These are phyloP conservation scores for Drosophila peninsularis DNA, from an alignment of 2,888 invertebrate species.

Conservation along the genomic window DNA sequence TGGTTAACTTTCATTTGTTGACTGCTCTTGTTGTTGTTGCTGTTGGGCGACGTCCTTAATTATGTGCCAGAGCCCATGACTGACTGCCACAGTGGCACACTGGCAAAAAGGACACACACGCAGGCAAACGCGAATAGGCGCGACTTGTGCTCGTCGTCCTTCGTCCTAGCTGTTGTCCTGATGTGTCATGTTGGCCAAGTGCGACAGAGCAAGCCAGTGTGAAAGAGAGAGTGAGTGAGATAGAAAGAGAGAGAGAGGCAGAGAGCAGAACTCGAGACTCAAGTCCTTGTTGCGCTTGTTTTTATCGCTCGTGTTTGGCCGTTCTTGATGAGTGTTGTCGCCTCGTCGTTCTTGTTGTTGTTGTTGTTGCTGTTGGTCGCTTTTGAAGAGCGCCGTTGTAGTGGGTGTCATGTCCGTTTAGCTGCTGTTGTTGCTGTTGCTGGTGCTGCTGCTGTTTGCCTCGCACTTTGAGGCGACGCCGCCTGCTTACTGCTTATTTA, in stretches of 20 bases:
- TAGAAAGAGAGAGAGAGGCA: slow-evolving; percentile 9
- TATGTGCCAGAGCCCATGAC: slow-evolving; percentile 78
- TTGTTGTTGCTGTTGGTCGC: slow-evolving; percentile 51
- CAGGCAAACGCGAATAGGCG: slow-evolving; percentile 49
- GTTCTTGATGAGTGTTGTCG: slow-evolving; percentile 75
- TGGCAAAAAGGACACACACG: slow-evolving; percentile 54
- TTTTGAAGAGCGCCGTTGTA: slow-evolving; percentile 70
- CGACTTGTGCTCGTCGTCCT: slow-evolving; percentile 41
- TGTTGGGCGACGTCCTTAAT: slow-evolving; percentile 70
- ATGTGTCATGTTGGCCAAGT: slow-evolving; percentile 63
- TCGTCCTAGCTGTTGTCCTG: slow-evolving; percentile 38
- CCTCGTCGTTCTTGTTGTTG: slow-evolving; percentile 54
- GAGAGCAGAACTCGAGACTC: slow-evolving; percentile 62
- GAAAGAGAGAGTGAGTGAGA: slow-evolving; percentile 32
- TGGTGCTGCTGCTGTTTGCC: slow-evolving; percentile 41
- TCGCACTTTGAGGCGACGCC: slow-evolving; percentile 70
- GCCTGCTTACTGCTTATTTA: slow-evolving; percentile 77
- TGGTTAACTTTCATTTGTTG: slow-evolving; percentile 46
- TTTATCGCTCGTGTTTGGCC: slow-evolving; percentile 76
- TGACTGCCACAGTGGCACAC: slow-evolving; percentile 73
- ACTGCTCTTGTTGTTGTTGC: slow-evolving; percentile 36
- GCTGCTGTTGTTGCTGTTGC: slow-evolving; percentile 50
- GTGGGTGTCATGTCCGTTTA: slow-evolving; percentile 78
- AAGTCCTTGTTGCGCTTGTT: slow-evolving; percentile 80
- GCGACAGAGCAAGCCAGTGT: slow-evolving; percentile 19